These are phyloP conservation scores for Spodoptera frugiperda DNA, from an alignment of 1,140 invertebrate genomes.

Conservation along the genomic window DNA sequence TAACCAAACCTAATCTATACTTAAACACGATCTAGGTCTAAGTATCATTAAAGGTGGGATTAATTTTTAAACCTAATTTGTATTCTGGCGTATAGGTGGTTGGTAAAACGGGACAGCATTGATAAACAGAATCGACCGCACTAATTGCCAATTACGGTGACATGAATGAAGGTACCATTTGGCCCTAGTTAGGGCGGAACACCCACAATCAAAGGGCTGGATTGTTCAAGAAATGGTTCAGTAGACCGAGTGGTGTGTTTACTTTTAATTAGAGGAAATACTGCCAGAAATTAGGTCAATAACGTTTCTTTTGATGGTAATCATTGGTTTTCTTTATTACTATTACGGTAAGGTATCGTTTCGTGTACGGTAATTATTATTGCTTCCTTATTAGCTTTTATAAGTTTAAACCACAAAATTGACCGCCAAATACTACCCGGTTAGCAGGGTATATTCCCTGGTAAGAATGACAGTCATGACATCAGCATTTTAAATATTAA, in stretches of 20 bases:
- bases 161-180: conserved; percentile 52
- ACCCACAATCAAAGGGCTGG: conserved; percentile 37
- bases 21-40: not conserved
- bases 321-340: conserved; percentile 4
- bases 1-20: not conserved
- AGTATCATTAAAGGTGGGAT: conserved; percentile 24
- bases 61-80: conserved; percentile 34
- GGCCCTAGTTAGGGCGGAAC: conserved; percentile 27
- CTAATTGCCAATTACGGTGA: conserved; percentile 54
- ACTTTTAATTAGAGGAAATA: conserved; percentile 38
- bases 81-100: conserved; percentile 16
- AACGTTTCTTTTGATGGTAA: conserved; percentile 20
- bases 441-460: too few species aligned
- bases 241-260: conserved; percentile 1
- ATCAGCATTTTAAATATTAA: too few species aligned
- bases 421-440: too few species aligned
- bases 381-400: too few species aligned
- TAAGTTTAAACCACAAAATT: too few species aligned
- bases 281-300: conserved; percentile 1
- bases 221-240: conserved; percentile 41
- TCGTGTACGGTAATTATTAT: too few species aligned
- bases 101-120: conserved; percentile 28
- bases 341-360: not conserved
- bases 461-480: too few species aligned
- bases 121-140: conserved; percentile 47